Evolutionary conservation across 1,140 invertebrate genomes (phyloP).

Genomic region (Drosophila truncata): DNA sequence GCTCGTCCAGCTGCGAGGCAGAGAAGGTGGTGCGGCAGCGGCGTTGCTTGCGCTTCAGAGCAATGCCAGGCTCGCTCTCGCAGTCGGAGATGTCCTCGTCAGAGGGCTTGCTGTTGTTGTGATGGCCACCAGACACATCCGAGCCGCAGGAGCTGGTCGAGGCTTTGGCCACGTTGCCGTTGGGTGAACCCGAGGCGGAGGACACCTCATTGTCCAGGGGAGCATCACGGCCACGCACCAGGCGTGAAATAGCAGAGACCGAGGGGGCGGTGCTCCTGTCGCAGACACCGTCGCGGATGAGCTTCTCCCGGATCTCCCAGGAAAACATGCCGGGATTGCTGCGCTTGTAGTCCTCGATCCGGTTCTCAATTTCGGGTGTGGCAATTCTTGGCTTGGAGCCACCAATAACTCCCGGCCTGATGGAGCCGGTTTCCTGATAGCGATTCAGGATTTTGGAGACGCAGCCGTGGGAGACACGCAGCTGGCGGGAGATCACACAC

Average conservation of each 20-base stretch:
- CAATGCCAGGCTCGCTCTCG: slow-evolving; percentile 92
- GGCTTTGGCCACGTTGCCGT: slow-evolving; percentile 33
- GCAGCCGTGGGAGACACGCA: slow-evolving; percentile 93
- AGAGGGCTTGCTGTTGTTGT: slow-evolving; percentile 78
- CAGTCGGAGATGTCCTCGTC: slow-evolving; percentile 89
- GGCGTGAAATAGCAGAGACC: slow-evolving; percentile 93
- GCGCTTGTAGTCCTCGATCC: slow-evolving; percentile 94
- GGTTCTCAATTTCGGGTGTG: slow-evolving; percentile 92
- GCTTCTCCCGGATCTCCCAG: slow-evolving; percentile 95
- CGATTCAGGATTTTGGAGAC: slow-evolving; percentile 94
- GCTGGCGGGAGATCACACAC: slow-evolving; percentile 92
- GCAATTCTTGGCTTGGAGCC: slow-evolving; percentile 92
- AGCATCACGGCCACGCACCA: slow-evolving; percentile 90
- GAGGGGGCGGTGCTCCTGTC: slow-evolving; percentile 93
- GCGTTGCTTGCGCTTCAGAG: slow-evolving; percentile 92
- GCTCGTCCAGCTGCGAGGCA: slow-evolving; percentile 93
- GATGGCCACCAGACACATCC: slow-evolving; percentile 48
- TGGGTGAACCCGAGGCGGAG: slow-evolving; percentile 25
- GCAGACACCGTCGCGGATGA: slow-evolving; percentile 93
- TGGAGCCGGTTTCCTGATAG: slow-evolving; percentile 93
- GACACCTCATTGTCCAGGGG: slow-evolving; percentile 78
- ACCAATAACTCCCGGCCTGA: slow-evolving; percentile 93
- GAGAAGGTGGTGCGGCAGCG: slow-evolving; percentile 94
- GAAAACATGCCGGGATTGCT: slow-evolving; percentile 95
- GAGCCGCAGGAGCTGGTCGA: slow-evolving; percentile 64